These are phyloP conservation scores for Anabacerthia variegaticeps DNA, from an alignment of 2,797 vertebrate genomes.

Conservation along the genomic window DNA sequence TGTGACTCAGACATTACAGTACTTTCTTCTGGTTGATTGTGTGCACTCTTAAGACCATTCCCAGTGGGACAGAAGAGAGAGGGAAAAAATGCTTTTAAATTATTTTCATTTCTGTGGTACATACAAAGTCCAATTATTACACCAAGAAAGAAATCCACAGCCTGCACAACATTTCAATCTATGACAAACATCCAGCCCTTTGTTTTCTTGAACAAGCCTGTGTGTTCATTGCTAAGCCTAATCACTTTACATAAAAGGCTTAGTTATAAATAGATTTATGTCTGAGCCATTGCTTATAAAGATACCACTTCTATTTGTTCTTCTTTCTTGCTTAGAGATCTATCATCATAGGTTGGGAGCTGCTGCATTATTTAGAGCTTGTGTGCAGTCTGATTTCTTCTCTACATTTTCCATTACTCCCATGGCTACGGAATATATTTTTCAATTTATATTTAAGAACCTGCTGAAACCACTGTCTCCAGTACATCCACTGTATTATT, in stretches of 20 bases:
- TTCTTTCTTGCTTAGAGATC: constrained; percentile 13
- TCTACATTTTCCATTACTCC: not conserved
- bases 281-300: constrained; percentile 16
- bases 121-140: not conserved
- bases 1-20: not conserved
- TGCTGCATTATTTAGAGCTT: not conserved
- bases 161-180: not conserved
- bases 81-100: not conserved
- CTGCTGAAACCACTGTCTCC: not conserved
- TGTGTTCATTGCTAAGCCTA: constrained; percentile 37
- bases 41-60: not conserved
- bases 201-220: not conserved
- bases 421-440: not conserved
- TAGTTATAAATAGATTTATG: constrained; percentile 52
- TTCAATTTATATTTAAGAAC: not conserved
- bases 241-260: constrained; percentile 57
- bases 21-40: not conserved
- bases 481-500: not conserved
- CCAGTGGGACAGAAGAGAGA: not conserved
- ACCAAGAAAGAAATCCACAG: not conserved
- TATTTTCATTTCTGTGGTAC: not conserved
- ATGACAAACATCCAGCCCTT: not conserved
- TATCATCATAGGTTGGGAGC: not conserved
- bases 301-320: constrained; percentile 1
- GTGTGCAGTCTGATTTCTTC: not conserved